Conservation (phyloP, 2,888 invertebrate genomes). For the Eupeodes luniger region DNA sequence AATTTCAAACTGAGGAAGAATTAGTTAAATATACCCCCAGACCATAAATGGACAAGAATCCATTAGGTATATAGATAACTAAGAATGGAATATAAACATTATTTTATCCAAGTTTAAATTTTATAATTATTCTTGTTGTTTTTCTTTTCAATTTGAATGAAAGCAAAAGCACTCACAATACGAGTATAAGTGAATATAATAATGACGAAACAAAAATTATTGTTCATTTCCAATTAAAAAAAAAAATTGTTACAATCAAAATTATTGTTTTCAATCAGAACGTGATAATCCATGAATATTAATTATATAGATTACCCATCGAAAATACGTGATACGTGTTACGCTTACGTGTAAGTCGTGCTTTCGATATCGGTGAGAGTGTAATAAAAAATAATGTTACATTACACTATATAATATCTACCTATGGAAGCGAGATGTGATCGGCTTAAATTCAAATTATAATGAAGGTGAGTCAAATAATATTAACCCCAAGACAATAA, state of each 20-base stretch:
- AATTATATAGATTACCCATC: conserved; percentile 1
- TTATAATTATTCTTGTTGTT: background rate
- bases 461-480: conserved; percentile 31
- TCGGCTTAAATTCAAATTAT: conserved; percentile 20
- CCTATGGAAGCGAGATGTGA: conserved; percentile 19
- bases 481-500: background rate
- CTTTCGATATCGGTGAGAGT: conserved; percentile 21
- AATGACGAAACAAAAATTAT: conserved; percentile 18
- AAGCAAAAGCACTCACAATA: background rate
- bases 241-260: background rate
- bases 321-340: background rate
- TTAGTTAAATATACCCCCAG: background rate
- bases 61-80: background rate
- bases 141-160: conserved; percentile 1
- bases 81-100: background rate
- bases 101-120: background rate
- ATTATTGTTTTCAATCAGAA: conserved; percentile 13
- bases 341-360: conserved; percentile 41
- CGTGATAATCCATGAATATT: conserved; percentile 37
- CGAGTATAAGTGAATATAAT: too few relatives aligned
- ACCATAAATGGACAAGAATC: conserved; percentile 11
- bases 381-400: conserved; percentile 46
- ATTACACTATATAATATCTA: background rate
- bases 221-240: conserved; percentile 12
- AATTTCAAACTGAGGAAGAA: background rate